These are phyloP conservation scores for Standfussiana lucernea DNA, from an alignment of 2,888 invertebrate genomes.

Conservation along the genomic window DNA sequence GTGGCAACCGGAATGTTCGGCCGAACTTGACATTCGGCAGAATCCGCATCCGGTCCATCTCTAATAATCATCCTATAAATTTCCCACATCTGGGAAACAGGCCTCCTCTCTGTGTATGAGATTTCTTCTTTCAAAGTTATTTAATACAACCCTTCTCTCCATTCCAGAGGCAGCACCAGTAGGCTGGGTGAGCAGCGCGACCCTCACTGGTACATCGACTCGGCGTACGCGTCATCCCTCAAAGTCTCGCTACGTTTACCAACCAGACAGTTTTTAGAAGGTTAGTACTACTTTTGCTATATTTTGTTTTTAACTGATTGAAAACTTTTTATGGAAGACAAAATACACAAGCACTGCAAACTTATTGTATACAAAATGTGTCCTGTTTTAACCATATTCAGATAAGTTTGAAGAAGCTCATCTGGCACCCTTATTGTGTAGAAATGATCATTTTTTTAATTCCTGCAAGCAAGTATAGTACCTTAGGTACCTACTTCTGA, in stretches of 20 bases:
- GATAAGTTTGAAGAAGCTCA: not conserved
- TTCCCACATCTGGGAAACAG: no score
- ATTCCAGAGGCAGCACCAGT: conserved; percentile 83
- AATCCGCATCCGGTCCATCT: no score
- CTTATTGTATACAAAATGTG: not conserved
- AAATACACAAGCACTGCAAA: not conserved
- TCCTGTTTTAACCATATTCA: not conserved
- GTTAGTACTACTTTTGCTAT: conserved; percentile 67
- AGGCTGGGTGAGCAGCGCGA: conserved; percentile 86
- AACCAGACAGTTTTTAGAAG: conserved; percentile 88
- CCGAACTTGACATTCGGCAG: no score
- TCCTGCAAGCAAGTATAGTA: not conserved
- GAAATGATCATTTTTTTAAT: not conserved
- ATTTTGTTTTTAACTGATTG: not conserved
- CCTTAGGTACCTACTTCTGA: not conserved
- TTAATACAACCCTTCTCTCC: conserved; percentile 27
- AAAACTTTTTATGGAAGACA: not conserved
- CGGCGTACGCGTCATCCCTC: conserved; percentile 87
- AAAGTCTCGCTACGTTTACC: conserved; percentile 88
- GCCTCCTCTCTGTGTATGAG: not conserved
- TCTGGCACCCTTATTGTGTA: not conserved
- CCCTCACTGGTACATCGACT: conserved; percentile 89
- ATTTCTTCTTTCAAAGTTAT: not conserved
- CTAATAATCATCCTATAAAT: not conserved
- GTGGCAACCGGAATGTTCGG: no score